These are phyloP conservation scores for Lapara coniferarum DNA, from an alignment of 2,888 invertebrate genomes.

Conservation along the genomic window DNA sequence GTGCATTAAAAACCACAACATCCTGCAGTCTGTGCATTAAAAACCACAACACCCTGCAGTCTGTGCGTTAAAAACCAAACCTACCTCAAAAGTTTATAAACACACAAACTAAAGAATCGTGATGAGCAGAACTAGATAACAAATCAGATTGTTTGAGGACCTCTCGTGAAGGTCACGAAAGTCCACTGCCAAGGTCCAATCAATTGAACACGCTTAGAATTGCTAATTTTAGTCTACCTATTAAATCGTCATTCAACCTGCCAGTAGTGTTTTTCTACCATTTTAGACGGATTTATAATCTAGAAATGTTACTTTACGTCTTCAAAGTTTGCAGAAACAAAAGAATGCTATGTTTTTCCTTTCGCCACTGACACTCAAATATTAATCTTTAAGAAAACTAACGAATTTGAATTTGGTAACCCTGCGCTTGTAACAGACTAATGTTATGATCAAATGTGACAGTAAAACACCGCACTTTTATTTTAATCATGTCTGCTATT, in stretches of 20 bases:
- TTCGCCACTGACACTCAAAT: too few species aligned
- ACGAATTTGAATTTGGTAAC: too few species aligned
- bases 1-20: not conserved
- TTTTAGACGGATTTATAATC: not conserved
- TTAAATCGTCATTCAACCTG: constrained; percentile 36
- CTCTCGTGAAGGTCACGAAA: constrained; percentile 44
- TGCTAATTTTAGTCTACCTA: constrained; percentile 42
- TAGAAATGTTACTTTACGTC: too few species aligned
- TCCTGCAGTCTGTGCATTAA: not conserved
- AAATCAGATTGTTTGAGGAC: constrained; percentile 2
- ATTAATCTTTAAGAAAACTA: too few species aligned
- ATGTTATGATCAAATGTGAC: too few species aligned
- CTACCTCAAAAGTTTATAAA: not conserved
- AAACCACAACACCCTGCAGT: too few species aligned
- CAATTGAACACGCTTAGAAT: constrained; percentile 40
- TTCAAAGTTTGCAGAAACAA: not conserved
- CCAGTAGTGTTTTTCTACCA: constrained; percentile 22
- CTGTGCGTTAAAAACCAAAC: not conserved
- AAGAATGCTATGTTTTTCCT: not conserved
- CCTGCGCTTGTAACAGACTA: too few species aligned
- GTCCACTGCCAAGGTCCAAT: constrained; percentile 49
- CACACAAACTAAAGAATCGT: not conserved
- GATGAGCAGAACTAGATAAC: not conserved
- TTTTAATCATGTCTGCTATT: too few species aligned
- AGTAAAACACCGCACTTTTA: too few species aligned